Evolutionary conservation across 2,888 invertebrate species (phyloP), one percentile per base, ranked within the genome.

Genomic region (Euzophera pinguis): DNA sequence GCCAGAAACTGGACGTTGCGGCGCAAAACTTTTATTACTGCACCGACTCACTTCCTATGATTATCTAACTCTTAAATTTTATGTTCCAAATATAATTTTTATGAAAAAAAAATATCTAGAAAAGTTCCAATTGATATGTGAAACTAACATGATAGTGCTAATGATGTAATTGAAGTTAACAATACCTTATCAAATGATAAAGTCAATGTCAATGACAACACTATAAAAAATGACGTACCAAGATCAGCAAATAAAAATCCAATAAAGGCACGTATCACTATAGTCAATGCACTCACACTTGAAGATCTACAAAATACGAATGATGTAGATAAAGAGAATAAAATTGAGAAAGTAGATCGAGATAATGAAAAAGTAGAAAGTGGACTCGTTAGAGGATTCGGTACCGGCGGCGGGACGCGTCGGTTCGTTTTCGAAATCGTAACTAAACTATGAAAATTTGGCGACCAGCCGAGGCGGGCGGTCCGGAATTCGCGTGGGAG

Each of bases 351-450:
- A 41, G 71, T 73, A 71, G 75, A 70, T 78, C 81, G 75, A 84
- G 84, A 81, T 80, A 73, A 81, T 74, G 79, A 81, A 81, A 76
- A 82, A 84, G 76, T 76, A 71, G 73, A 78, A 81, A 81, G 75
- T 79, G 73, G 71, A 78, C 82, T 86, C 81, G 80, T 76, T 61
- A 66, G 80, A 82, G 82, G 80, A 78, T 78, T 82, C 82, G 81
- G 78, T 62, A 66, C 87, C 90, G 88, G 89, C 89, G 87, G 86
- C 84, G 87, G 84, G 84, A 89, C 88, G 86, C 88, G 90, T 89
- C 90, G 90, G 90, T 86, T 90, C 90, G 90, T 90, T 90, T 89
- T 90, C 90, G 90, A 84, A 89, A 88, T 90, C 89, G 90, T 88
- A 88, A 89, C 90, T 89, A 90, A 88, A 90, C 89, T 90, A 87